Base-by-base conservation (phyloP, 2,113 vertebrate genomes). In the Xiphias gladius region DNA sequence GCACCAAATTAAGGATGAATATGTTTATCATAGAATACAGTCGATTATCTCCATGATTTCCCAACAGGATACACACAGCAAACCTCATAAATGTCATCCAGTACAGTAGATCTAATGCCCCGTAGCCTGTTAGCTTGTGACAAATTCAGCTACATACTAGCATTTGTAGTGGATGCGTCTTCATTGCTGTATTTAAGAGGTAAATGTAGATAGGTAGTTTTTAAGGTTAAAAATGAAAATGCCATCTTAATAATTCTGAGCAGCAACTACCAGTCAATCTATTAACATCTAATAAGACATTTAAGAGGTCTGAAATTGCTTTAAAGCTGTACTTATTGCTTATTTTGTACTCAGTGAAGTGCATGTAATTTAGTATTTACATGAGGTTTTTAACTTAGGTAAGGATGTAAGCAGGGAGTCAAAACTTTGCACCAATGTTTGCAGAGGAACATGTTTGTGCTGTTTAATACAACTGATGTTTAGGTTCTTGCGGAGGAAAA, bases 361-460 rank as follows among this genome's bases (percentile, higher is more conserved):
- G 50, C 16, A 62, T 22, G 30, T 35, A 16, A 55, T 37, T 68
- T 22, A 86, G 64, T 74, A 73, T 82, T 79, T 24, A 69, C 65
- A 61, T 41, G 30, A 73, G 26, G 12, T 61, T 14, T 54, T 66
- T 67, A 85, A n/a, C n/a, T n/a, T n/a, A 61, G 61, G 61, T 28
- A 28, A 61, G 55, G n/a, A 58, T 64, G 59, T 82, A 24, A 68
- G 13, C 62, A 61, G 24, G 22, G 30, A 69, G 24, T 52, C n/a
- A 80, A 26, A 68, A 26, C 24, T n/a, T 24, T 26, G 14, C 24
- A 30, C 12, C 26, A 35, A 0, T 10, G 17, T 78, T 64, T 24
- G 7, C 59, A 64, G 20, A 62, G 28, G 14, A 17, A 48, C 6
- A 1, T 32, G 14, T 71, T 79, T 66, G 35, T 17, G 12, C 35